These are phyloP conservation scores for Beris morrisii DNA, from an alignment of 2,888 invertebrate species.

Conservation along the genomic window DNA sequence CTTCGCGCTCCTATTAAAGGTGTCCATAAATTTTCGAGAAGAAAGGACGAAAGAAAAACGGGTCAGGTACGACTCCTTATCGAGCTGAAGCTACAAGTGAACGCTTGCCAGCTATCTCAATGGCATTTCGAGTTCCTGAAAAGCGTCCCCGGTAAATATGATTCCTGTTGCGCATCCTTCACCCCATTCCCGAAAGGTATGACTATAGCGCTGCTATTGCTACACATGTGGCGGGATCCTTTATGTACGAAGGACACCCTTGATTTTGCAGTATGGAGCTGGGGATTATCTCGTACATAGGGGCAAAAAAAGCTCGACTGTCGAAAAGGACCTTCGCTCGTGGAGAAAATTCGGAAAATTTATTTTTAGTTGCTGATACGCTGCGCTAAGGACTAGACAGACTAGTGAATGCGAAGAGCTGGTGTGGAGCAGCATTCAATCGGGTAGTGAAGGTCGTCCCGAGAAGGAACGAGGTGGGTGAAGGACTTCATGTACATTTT, in stretches of 20 bases:
- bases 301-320: background rate
- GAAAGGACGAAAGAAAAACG: background rate
- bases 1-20: conserved; percentile 8
- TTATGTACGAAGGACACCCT: too few relatives aligned
- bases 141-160: conserved; percentile 21
- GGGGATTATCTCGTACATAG: too few relatives aligned
- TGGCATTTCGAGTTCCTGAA: background rate
- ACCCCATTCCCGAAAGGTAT: conserved; percentile 5
- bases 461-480: too few relatives aligned
- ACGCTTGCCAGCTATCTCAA: background rate
- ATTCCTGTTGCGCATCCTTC: conserved; percentile 38
- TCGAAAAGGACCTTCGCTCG: conserved; percentile 2
- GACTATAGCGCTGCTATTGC: background rate
- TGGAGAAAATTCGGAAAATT: conserved; percentile 26
- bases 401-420: background rate
- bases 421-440: too few relatives aligned
- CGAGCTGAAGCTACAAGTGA: conserved; percentile 30
- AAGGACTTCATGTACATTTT: too few relatives aligned
- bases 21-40: conserved; percentile 16
- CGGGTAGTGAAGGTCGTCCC: too few relatives aligned
- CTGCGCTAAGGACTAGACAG: conserved; percentile 33
- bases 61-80: background rate
- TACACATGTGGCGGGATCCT: background rate
- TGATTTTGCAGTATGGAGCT: too few relatives aligned
- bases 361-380: conserved; percentile 37